Evolutionary conservation across 2,888 invertebrate genomes (phyloP), one percentile per base, ranked within the genome.

Genomic region (Horisme vitalbata): DNA sequence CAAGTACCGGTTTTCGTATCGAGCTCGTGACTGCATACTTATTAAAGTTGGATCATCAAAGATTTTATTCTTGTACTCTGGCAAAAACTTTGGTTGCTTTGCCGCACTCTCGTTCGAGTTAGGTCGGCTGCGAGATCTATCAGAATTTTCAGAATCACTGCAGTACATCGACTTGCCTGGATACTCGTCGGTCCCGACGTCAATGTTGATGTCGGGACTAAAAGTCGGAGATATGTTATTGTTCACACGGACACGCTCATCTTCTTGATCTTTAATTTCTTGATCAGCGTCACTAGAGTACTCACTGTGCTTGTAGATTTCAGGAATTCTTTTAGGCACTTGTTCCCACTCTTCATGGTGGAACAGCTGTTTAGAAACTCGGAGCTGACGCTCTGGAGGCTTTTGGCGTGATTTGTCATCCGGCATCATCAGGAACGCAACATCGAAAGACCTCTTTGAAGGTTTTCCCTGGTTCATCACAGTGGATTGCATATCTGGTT

Each of bases 361-460:
- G 41, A 90, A 88, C 27, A 90, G 68, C 58, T 90, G 88, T 56
- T 90, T 91, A 0, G 90, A 86, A 12, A 91, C 83, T 65, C 91
- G 72, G 20, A 90, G 77, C 67, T 89, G 91, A 56, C 91, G 84
- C 51, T 92, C 92, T 33, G 83, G 88, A 56, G 91, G 91, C 61
- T 93, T 93, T 32, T 93, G 91, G 38, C 94, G 93, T 32, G 95
- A 79, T 65, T 95, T 95, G 52, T 96, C 96, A 71, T 96, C 96
- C 1, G 96, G 96, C 77, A 95, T 94, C 91, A 97, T 96, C 14
- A 97, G 83, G 66, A 97, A 97, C 0, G 97, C 97, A 6, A 97
- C 97, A 75, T 97, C 97, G 72, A 97, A 97, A 0, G 96, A 95
- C 9, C 97, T 89, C 68, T 97, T 97, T 60, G 90, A 58, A 79